Percentiles rank a stretch among this genome's conserved stretches.
Conservation (phyloP, 2,888 invertebrate genomes). For the Spilarctia lutea region DNA sequence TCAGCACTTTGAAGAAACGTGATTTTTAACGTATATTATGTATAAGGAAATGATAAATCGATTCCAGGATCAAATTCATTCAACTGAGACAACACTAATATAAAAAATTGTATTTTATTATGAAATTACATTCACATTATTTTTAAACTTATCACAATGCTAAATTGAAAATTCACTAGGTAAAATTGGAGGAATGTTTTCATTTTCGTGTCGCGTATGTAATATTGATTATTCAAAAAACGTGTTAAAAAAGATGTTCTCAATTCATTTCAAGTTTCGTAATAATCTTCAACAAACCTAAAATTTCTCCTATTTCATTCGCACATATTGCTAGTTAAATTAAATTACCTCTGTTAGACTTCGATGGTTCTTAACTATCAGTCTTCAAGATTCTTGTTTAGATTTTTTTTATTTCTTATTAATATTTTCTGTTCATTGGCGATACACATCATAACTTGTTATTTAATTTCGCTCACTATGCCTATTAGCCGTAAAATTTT, state of each 20-base stretch:
- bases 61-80: neutral
- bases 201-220: too few species aligned
- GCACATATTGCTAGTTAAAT: neutral
- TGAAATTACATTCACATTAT: neutral
- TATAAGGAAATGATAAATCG: neutral
- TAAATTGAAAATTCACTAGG: neutral
- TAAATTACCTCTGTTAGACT: neutral
- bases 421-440: neutral
- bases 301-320: neutral
- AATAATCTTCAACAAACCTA: neutral
- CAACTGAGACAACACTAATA: neutral
- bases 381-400: neutral
- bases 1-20: neutral
- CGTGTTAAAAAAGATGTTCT: too few species aligned
- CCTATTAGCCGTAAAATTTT: constrained; percentile 50
- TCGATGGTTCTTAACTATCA: neutral
- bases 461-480: constrained; percentile 51
- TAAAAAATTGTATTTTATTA: neutral
- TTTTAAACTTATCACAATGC: neutral
- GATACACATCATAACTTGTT: constrained; percentile 27
- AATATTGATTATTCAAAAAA: too few species aligned
- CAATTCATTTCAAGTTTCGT: neutral
- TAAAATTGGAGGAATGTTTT: neutral
- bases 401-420: neutral
- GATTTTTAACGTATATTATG: neutral